These are phyloP conservation scores for Caradrina clavipalpis DNA, from an alignment of 2,888 invertebrate genomes.

Conservation along the genomic window DNA sequence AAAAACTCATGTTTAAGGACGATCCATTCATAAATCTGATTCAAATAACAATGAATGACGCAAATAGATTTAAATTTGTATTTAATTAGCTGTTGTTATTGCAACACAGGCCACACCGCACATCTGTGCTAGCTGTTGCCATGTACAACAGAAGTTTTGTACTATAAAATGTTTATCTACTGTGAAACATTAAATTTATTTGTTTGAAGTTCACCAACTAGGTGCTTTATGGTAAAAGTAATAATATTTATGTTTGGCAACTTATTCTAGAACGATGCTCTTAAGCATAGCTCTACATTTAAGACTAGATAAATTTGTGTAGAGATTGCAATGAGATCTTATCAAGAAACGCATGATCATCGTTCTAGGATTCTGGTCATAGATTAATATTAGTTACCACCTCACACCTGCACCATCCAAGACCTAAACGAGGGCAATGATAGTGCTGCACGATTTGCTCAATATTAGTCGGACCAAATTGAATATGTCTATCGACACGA, in stretches of 20 bases:
- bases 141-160: constrained; percentile 24
- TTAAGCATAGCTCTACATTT: background rate
- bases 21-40: constrained; percentile 68
- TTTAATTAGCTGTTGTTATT: constrained; percentile 77
- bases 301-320: background rate
- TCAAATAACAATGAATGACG: constrained; percentile 69
- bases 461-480: too few species aligned
- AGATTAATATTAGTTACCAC: constrained; percentile 15
- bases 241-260: background rate
- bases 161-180: constrained; percentile 1
- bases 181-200: constrained; percentile 15
- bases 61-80: constrained; percentile 65
- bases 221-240: background rate
- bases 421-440: too few species aligned
- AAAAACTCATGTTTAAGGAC: constrained; percentile 10
- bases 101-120: constrained; percentile 37
- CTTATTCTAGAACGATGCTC: constrained; percentile 11
- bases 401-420: too few species aligned
- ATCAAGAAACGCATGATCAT: background rate
- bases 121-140: constrained; percentile 49
- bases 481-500: too few species aligned
- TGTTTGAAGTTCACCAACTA: background rate
- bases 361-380: constrained; percentile 1
- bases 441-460: too few species aligned
- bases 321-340: background rate